These are phyloP conservation scores for Brachyalestes nurse DNA, from an alignment of 2,797 vertebrate species.

Conservation along the genomic window DNA sequence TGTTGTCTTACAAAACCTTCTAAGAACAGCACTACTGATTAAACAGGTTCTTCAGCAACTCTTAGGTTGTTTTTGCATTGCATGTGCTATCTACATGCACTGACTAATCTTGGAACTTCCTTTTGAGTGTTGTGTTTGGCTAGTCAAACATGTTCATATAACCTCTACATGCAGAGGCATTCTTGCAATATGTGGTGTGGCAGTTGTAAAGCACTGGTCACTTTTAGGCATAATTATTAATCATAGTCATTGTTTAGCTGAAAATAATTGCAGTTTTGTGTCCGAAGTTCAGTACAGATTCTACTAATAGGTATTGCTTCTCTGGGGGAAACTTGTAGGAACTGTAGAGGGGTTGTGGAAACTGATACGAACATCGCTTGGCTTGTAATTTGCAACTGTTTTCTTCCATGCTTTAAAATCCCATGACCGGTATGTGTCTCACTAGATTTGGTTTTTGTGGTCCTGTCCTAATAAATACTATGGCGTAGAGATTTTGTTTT, in stretches of 20 bases:
- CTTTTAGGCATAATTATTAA: background rate
- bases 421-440: slow-evolving; percentile 41
- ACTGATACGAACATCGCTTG: slow-evolving; percentile 41
- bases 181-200: no score
- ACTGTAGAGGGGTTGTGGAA: slow-evolving; percentile 36
- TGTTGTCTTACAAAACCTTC: background rate
- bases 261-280: background rate
- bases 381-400: slow-evolving; percentile 52
- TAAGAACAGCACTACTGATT: background rate
- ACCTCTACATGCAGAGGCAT: background rate
- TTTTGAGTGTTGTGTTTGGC: background rate
- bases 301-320: background rate
- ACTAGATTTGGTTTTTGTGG: slow-evolving; percentile 24
- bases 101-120: background rate
- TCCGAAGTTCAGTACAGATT: background rate
- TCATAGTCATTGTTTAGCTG: background rate
- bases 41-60: background rate
- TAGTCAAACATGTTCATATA: background rate
- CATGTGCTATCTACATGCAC: background rate
- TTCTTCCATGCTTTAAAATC: slow-evolving; percentile 46
- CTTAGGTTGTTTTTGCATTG: no score
- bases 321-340: background rate
- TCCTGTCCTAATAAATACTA: background rate
- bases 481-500: no score
- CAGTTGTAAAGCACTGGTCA: background rate